Evolutionary conservation across 2,113 vertebrate species (phyloP).

Genomic region (Mustela nigripes): DNA sequence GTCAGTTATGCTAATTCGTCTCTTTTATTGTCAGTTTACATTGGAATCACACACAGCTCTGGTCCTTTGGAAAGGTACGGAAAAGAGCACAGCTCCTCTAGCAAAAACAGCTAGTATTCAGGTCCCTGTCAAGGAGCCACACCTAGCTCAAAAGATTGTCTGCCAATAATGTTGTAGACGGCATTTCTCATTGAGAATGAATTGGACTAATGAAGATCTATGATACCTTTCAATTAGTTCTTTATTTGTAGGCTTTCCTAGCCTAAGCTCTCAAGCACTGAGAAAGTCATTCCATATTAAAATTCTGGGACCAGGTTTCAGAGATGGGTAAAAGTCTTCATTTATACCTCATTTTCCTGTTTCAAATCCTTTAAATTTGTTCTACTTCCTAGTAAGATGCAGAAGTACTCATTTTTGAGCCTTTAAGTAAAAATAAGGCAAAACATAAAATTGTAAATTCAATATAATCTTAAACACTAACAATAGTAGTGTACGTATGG

Average conservation of each 20-base stretch:
- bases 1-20: slow-evolving; percentile 87
- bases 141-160: neutral
- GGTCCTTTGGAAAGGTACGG: slow-evolving; percentile 41
- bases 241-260: neutral
- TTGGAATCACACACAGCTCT: slow-evolving; percentile 80
- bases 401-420: neutral
- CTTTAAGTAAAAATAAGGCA: neutral
- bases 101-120: neutral
- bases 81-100: slow-evolving; percentile 54
- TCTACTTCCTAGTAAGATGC: neutral
- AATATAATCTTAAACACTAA: neutral
- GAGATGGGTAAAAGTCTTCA: neutral
- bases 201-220: slow-evolving; percentile 52
- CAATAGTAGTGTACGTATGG: neutral
- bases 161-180: neutral
- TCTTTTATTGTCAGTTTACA: slow-evolving; percentile 86
- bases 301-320: neutral
- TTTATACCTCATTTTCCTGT: neutral
- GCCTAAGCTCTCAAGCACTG: neutral
- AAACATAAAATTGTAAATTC: neutral
- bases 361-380: neutral
- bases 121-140: neutral
- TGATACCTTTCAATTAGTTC: slow-evolving; percentile 22
- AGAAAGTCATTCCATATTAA: neutral
- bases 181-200: neutral